Evolutionary conservation across 2,888 invertebrate genomes (phyloP).

Genomic region (Drosophila affinis): DNA sequence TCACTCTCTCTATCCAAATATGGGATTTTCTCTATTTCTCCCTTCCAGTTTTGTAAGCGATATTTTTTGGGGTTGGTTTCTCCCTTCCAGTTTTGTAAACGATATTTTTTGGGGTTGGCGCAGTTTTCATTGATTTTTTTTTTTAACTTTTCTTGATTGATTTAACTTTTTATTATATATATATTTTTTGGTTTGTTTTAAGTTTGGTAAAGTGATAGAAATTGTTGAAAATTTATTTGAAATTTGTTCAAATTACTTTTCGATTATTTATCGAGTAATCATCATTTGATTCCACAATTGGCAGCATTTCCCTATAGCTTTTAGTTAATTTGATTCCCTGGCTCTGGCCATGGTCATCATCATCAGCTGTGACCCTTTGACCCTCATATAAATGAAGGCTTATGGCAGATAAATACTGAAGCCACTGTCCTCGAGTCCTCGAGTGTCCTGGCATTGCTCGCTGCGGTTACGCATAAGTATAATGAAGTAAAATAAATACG

Average conservation of each 20-base stretch:
- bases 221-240: neutral
- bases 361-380: constrained; percentile 8
- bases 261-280: neutral
- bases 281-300: no score
- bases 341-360: neutral
- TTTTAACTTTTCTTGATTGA: neutral
- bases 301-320: neutral
- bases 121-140: constrained; percentile 17
- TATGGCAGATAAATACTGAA: constrained; percentile 7
- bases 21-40: neutral
- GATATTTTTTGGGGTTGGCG: constrained; percentile 8
- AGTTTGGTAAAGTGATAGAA: neutral
- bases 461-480: constrained; percentile 35
- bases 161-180: neutral
- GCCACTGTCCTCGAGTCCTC: neutral
- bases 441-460: neutral
- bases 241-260: neutral
- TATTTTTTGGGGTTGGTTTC: constrained; percentile 6
- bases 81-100: neutral
- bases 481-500: constrained; percentile 75
- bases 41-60: neutral
- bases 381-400: constrained; percentile 7
- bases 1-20: neutral
- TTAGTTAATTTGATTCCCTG: constrained; percentile 1
- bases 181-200: neutral